Evolutionary conservation across 2,113 vertebrate genomes (phyloP).

Genomic region (Ceratotherium simum): DNA sequence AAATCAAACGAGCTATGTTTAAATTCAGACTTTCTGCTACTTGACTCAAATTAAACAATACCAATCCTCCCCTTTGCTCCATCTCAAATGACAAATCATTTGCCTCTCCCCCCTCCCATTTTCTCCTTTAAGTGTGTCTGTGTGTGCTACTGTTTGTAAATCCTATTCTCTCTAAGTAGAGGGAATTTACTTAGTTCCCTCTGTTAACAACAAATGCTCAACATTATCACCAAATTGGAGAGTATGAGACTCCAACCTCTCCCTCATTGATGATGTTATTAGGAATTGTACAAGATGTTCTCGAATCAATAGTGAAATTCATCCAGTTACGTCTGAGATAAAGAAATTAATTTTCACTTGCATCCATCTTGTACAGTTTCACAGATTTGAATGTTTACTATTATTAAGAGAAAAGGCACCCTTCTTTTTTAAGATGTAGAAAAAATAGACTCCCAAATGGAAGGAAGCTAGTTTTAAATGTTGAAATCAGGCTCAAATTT

Average conservation of each 20-base stretch:
- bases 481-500: neutral
- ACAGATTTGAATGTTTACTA: conserved; percentile 23
- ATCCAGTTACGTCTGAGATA: neutral
- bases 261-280: too few relatives aligned
- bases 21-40: conserved; percentile 69
- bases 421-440: neutral
- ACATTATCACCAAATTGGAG: neutral
- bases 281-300: neutral
- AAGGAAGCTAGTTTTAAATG: neutral
- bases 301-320: neutral
- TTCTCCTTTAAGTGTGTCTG: neutral
- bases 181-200: neutral
- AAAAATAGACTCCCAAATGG: neutral
- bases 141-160: neutral
- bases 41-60: conserved; percentile 65
- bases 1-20: conserved; percentile 44
- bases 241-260: neutral
- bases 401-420: neutral
- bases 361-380: neutral
- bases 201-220: neutral
- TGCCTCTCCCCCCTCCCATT: neutral
- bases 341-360: conserved; percentile 47
- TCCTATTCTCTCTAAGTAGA: neutral
- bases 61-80: conserved; percentile 1
- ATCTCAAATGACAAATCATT: conserved; percentile 48